These are phyloP conservation scores for Acronicta aceris DNA, from an alignment of 2,888 invertebrate species.

Conservation along the genomic window DNA sequence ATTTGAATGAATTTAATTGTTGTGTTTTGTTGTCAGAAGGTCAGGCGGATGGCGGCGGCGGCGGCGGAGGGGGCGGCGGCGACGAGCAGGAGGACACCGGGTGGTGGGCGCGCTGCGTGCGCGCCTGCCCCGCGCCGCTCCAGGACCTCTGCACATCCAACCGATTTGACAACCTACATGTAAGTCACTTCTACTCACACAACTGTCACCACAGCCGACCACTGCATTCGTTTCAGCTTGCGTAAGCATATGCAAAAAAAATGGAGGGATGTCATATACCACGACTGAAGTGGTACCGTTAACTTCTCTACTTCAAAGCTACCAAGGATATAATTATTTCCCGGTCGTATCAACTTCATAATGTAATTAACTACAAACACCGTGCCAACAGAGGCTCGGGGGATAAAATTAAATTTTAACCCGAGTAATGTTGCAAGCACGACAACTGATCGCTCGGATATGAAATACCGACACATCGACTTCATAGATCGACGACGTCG, in stretches of 20 bases:
- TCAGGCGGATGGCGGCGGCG: constrained; percentile 59
- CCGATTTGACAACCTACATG: constrained; percentile 94
- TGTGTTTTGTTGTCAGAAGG: constrained; percentile 48
- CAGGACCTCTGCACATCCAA: constrained; percentile 92
- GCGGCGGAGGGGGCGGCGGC: constrained; percentile 55
- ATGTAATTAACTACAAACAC: not conserved
- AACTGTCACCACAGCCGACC: not conserved
- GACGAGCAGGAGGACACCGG: constrained; percentile 63
- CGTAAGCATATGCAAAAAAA: too few species aligned
- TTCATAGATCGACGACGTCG: not conserved
- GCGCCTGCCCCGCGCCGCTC: constrained; percentile 84
- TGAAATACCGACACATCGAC: not conserved
- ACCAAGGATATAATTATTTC: not conserved
- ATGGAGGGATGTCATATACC: too few species aligned
- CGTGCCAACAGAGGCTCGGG: constrained; percentile 5
- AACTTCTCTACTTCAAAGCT: too few species aligned
- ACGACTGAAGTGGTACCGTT: too few species aligned
- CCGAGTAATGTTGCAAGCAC: constrained; percentile 1
- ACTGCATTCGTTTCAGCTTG: too few species aligned
- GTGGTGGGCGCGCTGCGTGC: constrained; percentile 81
- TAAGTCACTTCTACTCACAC: constrained; percentile 77
- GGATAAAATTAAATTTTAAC: constrained; percentile 15
- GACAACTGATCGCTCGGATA: not conserved
- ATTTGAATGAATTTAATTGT: not conserved
- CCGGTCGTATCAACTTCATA: not conserved